Percentiles rank a stretch among this genome's conserved stretches.
Evolutionary conservation across 2,797 vertebrate genomes (phyloP).

Genomic region (Myoxocephalus aenaeus): DNA sequence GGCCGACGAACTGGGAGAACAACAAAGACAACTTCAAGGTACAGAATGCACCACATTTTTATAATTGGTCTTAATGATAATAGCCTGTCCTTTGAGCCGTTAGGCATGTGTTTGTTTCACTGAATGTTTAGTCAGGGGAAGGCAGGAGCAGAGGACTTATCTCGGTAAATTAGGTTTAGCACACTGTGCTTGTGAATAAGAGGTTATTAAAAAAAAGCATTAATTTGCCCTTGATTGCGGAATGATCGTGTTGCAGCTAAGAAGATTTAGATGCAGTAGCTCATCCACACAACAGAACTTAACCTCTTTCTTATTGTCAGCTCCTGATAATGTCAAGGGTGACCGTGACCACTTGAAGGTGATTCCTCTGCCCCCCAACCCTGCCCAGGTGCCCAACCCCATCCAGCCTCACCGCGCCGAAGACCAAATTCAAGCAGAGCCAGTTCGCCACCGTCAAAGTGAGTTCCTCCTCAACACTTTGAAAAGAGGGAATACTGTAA

Average conservation of each 20-base stretch:
- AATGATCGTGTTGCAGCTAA: neutral
- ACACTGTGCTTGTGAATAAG: neutral
- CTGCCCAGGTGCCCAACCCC: conserved; percentile 87
- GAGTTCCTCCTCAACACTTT: conserved; percentile 71
- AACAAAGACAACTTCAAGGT: conserved; percentile 81
- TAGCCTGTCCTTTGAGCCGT: neutral
- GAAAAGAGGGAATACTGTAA: neutral
- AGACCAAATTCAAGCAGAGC: conserved; percentile 80
- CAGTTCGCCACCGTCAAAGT: conserved; percentile 93
- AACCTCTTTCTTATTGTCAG: conserved; percentile 54
- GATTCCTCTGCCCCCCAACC: conserved; percentile 84
- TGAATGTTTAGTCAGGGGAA: conserved; percentile 2
- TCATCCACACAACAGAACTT: neutral
- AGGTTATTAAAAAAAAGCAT: neutral
- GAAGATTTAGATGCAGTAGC: neutral
- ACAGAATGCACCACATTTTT: neutral
- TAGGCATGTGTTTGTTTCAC: conserved; percentile 9
- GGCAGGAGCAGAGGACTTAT: neutral
- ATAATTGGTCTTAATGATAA: neutral
- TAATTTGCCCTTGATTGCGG: neutral
- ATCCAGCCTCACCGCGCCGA: conserved; percentile 82
- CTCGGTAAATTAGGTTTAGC: neutral
- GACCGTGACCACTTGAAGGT: conserved; percentile 73
- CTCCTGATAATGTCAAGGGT: conserved; percentile 77
- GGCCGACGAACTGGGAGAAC: conserved; percentile 85